These are phyloP conservation scores for Oeneis ivallda DNA, from an alignment of 2,888 invertebrate genomes.

Conservation along the genomic window DNA sequence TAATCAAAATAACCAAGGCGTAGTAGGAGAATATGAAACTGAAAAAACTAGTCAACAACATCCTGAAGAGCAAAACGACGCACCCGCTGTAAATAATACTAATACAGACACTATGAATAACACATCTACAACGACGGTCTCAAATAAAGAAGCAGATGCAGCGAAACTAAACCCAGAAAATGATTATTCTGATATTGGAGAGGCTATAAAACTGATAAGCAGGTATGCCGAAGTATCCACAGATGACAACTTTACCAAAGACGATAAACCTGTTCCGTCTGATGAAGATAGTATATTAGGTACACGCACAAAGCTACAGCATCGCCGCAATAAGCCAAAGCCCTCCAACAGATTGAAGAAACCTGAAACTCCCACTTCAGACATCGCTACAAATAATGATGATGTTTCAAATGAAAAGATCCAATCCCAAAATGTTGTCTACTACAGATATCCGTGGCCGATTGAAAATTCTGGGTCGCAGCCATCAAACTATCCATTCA, in stretches of 20 bases:
- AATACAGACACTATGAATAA: constrained; percentile 39
- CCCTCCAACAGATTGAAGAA: constrained; percentile 46
- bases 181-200: constrained; percentile 75
- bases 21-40: constrained; percentile 32
- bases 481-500: constrained; percentile 72
- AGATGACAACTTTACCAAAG: constrained; percentile 73
- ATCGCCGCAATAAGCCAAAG: constrained; percentile 68
- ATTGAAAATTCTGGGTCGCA: constrained; percentile 65
- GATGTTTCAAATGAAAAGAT: constrained; percentile 39
- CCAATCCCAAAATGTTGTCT: constrained; percentile 56
- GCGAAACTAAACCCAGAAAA: constrained; percentile 73
- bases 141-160: constrained; percentile 59
- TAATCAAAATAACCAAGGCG: constrained; percentile 47
- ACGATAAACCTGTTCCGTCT: constrained; percentile 58
- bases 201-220: constrained; percentile 76
- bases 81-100: constrained; percentile 27
- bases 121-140: constrained; percentile 43
- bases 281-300: constrained; percentile 69
- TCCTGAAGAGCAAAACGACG: constrained; percentile 18
- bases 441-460: constrained; percentile 71
- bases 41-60: constrained; percentile 39
- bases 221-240: constrained; percentile 77
- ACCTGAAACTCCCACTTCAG: constrained; percentile 43
- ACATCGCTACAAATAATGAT: constrained; percentile 41
- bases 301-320: constrained; percentile 72